Evolutionary conservation across 2,888 invertebrate genomes (phyloP).

Genomic region (Parnassius orleans): DNA sequence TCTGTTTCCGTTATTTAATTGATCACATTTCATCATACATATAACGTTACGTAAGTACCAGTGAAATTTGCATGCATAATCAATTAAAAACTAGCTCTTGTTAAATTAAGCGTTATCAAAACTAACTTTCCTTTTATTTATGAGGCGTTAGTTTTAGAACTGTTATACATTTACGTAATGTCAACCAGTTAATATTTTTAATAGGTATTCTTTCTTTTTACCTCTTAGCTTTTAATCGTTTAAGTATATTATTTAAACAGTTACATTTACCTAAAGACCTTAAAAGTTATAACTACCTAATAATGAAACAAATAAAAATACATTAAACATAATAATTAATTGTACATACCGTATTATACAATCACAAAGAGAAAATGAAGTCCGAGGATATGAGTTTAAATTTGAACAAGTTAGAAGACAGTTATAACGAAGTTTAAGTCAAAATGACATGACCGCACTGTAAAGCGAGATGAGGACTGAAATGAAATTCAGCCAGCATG

Average conservation of each 20-base stretch:
- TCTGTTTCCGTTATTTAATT: slow-evolving; percentile 32
- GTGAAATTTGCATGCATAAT: slow-evolving; percentile 33
- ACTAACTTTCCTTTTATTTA: slow-evolving; percentile 17
- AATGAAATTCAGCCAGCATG: slow-evolving; percentile 62
- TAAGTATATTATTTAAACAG: no score
- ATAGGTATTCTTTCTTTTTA: no score
- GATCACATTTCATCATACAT: slow-evolving; percentile 30
- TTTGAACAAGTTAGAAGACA: no score
- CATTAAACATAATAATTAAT: background rate
- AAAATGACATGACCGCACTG: slow-evolving; percentile 47
- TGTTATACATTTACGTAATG: background rate
- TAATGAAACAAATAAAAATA: no score
- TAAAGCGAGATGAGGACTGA: slow-evolving; percentile 54
- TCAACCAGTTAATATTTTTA: background rate
- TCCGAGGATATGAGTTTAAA: no score
- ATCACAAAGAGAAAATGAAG: no score
- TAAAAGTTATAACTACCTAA: no score
- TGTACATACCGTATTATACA: background rate
- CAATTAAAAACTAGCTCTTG: slow-evolving; percentile 27
- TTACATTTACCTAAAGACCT: no score
- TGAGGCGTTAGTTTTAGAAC: slow-evolving; percentile 2
- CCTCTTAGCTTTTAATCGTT: no score
- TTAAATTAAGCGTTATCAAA: slow-evolving; percentile 15
- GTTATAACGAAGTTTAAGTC: no score
- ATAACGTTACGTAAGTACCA: slow-evolving; percentile 37